phyloP scores from a whole-genome alignment of 2,888 invertebrate genomes.

The Brachypterus glaber region DNA sequence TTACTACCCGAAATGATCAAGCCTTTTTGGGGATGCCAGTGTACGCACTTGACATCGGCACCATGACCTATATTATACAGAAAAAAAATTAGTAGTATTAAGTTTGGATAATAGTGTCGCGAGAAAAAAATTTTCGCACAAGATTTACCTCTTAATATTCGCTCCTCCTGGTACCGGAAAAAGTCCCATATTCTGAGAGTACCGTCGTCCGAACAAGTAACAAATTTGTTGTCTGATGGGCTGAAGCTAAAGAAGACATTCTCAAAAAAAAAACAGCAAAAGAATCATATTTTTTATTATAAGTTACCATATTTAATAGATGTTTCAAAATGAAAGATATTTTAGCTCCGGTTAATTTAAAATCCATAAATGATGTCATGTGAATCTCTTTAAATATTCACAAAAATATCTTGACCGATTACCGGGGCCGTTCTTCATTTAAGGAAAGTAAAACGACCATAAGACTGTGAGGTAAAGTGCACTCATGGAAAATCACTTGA shows the following conservation, averaged over 20 bases:
- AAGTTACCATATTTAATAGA: too few relatives aligned
- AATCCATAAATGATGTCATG: too few relatives aligned
- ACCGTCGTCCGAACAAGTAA: slow-evolving; percentile 98
- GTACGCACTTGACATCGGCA: slow-evolving; percentile 97
- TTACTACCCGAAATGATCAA: slow-evolving; percentile 97
- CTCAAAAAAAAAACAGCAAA: too few relatives aligned
- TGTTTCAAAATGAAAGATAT: too few relatives aligned
- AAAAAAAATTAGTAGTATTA: slow-evolving; percentile 1
- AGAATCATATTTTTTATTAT: too few relatives aligned
- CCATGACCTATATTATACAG: slow-evolving; percentile 65
- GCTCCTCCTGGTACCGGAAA: slow-evolving; percentile 91
- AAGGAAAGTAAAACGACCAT: too few relatives aligned
- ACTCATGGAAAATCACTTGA: too few relatives aligned
- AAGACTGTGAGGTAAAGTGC: too few relatives aligned
- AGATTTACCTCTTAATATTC: slow-evolving; percentile 67
- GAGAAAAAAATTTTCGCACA: slow-evolving; percentile 5
- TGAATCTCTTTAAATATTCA: too few relatives aligned
- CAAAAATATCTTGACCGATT: too few relatives aligned
- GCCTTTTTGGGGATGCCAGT: slow-evolving; percentile 98
- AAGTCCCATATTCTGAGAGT: slow-evolving; percentile 99
- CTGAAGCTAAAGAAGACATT: slow-evolving; percentile 77
- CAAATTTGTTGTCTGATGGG: slow-evolving; percentile 97
- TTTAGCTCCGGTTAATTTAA: too few relatives aligned
- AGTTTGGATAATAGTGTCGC: not conserved
- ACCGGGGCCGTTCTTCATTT: too few relatives aligned